Conservation (phyloP, 1,140 invertebrate genomes). For the Conus ventricosus region DNA sequence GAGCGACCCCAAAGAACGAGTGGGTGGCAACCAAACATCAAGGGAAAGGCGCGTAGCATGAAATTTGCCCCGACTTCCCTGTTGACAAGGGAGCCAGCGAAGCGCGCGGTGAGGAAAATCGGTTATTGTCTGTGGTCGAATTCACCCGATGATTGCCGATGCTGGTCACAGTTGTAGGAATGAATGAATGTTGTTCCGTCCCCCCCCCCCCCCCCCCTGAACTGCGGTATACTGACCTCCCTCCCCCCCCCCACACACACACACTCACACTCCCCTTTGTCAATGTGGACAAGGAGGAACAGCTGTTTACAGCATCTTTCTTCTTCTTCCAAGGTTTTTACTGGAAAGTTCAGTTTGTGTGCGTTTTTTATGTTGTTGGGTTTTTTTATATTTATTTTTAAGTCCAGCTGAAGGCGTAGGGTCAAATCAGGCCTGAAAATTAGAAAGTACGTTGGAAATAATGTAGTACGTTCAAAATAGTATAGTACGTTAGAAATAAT, state of each 20-base stretch:
- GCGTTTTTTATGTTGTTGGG: not conserved
- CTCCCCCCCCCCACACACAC: too few relatives aligned
- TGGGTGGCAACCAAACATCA: not conserved
- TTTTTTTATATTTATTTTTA: too few relatives aligned
- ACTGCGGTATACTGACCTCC: too few relatives aligned
- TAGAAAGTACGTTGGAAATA: not conserved
- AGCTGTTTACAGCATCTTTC: not conserved
- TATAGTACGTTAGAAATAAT: not conserved
- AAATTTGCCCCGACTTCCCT: slow-evolving; percentile 2
- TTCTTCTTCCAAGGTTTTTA: not conserved
- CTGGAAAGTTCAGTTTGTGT: not conserved
- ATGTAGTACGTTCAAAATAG: not conserved
- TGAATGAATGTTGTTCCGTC: too few relatives aligned
- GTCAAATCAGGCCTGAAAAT: not conserved
- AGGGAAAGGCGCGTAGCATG: not conserved
- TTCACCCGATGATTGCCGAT: not conserved
- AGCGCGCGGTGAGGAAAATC: not conserved
- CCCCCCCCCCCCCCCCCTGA: too few relatives aligned
- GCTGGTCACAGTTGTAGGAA: too few relatives aligned
- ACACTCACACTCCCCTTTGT: too few relatives aligned
- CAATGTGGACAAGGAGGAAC: too few relatives aligned
- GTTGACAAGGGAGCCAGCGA: not conserved
- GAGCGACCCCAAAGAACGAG: not conserved
- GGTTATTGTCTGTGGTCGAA: not conserved
- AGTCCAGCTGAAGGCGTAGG: not conserved